phyloP scores from a whole-genome alignment of 2,797 vertebrate genomes.

The Gymnoscopelus braueri region DNA sequence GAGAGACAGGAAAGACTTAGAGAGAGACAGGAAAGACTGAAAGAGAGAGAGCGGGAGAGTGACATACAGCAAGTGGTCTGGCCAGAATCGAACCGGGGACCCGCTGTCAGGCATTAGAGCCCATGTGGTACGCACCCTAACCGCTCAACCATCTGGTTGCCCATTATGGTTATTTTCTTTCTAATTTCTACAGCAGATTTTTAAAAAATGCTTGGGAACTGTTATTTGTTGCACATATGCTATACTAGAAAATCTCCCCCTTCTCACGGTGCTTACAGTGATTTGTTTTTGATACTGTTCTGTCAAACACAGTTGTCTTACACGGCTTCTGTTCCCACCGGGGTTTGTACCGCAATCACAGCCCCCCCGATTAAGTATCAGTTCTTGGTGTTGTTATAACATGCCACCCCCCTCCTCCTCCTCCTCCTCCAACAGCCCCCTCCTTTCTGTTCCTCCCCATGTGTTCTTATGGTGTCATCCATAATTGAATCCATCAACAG shows the following conservation, averaged over 20 bases:
- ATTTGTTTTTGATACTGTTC: conserved; percentile 16
- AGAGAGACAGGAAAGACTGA: no score
- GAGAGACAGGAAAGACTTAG: no score
- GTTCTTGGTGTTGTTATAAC: conserved; percentile 46
- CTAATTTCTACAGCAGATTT: no score
- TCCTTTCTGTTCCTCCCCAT: conserved; percentile 15
- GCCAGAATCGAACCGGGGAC: no score
- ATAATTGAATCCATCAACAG: conserved; percentile 78
- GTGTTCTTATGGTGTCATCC: conserved; percentile 67
- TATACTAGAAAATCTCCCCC: background rate
- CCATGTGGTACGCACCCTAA: no score
- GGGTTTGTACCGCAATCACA: conserved; percentile 25
- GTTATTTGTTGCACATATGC: background rate
- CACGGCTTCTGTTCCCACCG: conserved; percentile 58
- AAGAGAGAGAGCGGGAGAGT: no score
- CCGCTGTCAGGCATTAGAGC: no score
- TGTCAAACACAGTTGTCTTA: conserved; percentile 53
- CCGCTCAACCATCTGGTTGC: no score
- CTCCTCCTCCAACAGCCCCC: background rate
- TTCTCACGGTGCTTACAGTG: conserved; percentile 40
- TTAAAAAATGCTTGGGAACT: conserved; percentile 21
- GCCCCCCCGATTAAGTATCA: conserved; percentile 62
- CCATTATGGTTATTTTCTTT: no score
- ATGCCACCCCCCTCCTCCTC: background rate
- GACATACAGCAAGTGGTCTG: no score